Conservation (phyloP, 2,113 vertebrate species). For the Eonycteris spelaea region DNA sequence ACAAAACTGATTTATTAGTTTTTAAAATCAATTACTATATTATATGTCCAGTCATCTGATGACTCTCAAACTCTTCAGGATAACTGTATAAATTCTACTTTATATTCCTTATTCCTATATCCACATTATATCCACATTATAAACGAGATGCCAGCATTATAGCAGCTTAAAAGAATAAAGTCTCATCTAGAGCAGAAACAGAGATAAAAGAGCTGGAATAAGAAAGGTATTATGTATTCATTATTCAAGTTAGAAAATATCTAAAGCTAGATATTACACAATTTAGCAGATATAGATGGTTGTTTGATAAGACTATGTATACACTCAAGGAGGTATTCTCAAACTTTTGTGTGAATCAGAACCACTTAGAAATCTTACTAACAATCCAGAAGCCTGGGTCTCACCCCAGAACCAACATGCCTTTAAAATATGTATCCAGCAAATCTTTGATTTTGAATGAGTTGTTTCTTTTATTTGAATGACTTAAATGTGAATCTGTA, state of each 20-base stretch:
- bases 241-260: neutral
- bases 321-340: neutral
- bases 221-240: neutral
- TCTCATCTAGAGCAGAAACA: neutral
- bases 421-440: neutral
- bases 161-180: neutral
- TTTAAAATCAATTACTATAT: neutral
- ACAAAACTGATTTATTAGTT: neutral
- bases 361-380: neutral
- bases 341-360: neutral
- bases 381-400: neutral
- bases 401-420: neutral
- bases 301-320: neutral
- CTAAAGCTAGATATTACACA: neutral
- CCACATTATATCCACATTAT: too few species aligned
- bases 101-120: neutral
- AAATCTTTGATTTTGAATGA: neutral
- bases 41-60: neutral
- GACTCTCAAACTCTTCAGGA: neutral
- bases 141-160: neutral
- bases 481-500: neutral
- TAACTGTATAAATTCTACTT: neutral
- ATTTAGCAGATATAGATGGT: neutral
- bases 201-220: neutral
- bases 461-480: neutral